Evolutionary conservation across 2,113 vertebrate genomes (phyloP), one percentile per base, ranked within the genome.

Genomic region (Eulacestoma nigropectus): DNA sequence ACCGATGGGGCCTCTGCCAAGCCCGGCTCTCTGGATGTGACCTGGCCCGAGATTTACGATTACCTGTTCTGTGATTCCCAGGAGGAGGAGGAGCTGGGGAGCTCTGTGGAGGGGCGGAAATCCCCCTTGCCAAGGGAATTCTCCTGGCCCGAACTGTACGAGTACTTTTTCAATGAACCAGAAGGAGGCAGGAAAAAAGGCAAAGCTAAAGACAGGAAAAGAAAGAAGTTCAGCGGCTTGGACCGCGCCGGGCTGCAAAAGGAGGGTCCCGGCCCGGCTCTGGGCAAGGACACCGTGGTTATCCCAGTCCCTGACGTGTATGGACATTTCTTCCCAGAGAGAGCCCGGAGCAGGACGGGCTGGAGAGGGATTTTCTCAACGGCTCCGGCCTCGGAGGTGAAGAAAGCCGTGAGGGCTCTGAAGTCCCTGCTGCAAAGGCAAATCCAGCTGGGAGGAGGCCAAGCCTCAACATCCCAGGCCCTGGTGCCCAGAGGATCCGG

Each of bases 21-120:
- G 20, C 13, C 74, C 88, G 27, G 23, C 39, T 52, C 44, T 2
- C 95, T 97, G 52, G 91, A 93, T 3, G 97, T 97, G 74, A 99
- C 98, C 3, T 98, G 99, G 63, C 98, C 99, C 0, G 99, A 99
- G 97, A 98, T 97, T 29, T 99, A 99, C 3, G 99, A 99, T 14
- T 97, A 98, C 87, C 98, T 99, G 60, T 99, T 99, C 80, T 99
- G 98, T 3, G 98, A 99, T 17, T 91, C 93, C 44, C 80, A 85
- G 80, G 69, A 73, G 76, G 91, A 93, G 19, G 91, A 56, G 16
- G 85, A 50, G 4, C 73, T 32, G 44, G 89, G 11, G 11, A 33
- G 42, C 63, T 65, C 47, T 1, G 0, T 29, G 47, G 76, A 95
- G 27, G 69, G 50, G 2, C 4, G 87, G 18, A 46, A 19, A 46